A percentile compares a stretch with the other conserved stretches of the same genome.
These are phyloP conservation scores for Bradynema listronoti DNA, from an alignment of 1,140 invertebrate species.

Conservation along the genomic window DNA sequence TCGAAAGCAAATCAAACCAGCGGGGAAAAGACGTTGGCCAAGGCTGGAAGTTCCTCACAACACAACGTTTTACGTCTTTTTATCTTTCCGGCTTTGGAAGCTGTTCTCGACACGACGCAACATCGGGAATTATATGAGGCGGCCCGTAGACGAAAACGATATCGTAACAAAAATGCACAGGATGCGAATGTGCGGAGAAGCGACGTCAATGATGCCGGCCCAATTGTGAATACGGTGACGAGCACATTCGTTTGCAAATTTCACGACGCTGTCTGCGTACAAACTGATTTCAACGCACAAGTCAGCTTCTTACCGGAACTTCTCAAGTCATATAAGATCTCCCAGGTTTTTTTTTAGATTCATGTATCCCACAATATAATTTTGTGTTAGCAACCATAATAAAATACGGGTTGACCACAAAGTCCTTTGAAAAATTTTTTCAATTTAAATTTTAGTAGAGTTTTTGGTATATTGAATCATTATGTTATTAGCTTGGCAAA, in stretches of 20 bases:
- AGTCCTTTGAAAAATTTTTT: too few relatives aligned
- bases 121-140: conserved; percentile 11
- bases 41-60: conserved; percentile 16
- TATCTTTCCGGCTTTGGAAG: conserved; percentile 50
- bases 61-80: conserved; percentile 50
- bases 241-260: conserved; percentile 49
- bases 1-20: not conserved
- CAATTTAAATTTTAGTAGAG: too few relatives aligned
- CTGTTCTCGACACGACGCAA: conserved; percentile 41
- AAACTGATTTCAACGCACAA: conserved; percentile 56
- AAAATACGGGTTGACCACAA: too few relatives aligned
- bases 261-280: conserved; percentile 43
- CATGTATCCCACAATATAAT: too few relatives aligned
- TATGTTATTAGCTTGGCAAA: too few relatives aligned
- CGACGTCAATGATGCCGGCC: not conserved
- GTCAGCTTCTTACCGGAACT: conserved; percentile 51
- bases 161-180: not conserved
- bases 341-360: too few relatives aligned
- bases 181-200: conserved; percentile 1
- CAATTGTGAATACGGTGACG: conserved; percentile 23
- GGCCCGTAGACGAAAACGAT: not conserved
- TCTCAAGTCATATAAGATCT: conserved; percentile 35
- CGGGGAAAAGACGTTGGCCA: too few relatives aligned
- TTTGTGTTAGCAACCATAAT: too few relatives aligned
- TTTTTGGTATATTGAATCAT: too few relatives aligned